These are phyloP conservation scores for Macroteleia sp. DNA, from an alignment of 2,888 invertebrate genomes.

Conservation along the genomic window DNA sequence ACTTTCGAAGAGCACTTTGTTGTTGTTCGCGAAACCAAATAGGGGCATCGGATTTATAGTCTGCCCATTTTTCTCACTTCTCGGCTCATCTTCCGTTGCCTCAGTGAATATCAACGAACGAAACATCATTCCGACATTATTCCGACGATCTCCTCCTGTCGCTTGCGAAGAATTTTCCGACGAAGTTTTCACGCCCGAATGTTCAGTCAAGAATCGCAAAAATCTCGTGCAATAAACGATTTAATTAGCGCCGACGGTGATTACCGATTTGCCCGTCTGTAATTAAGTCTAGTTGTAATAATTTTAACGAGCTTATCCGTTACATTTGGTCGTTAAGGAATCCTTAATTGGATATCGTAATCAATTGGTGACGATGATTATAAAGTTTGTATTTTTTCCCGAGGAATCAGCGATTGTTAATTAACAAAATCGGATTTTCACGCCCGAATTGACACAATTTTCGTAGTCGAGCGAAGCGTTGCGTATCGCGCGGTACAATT, in stretches of 20 bases:
- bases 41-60: conserved; percentile 24
- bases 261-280: conserved; percentile 1
- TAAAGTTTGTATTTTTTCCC: no score
- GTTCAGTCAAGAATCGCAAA: conserved; percentile 5
- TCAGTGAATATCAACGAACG: conserved; percentile 27
- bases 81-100: conserved; percentile 23
- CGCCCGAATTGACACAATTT: conserved; percentile 18
- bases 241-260: conserved; percentile 19
- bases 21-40: conserved; percentile 49
- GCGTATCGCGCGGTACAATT: conserved; percentile 32
- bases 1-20: conserved; percentile 35
- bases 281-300: conserved; percentile 19
- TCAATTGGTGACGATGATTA: neutral
- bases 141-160: no score
- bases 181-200: neutral
- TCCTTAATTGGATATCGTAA: conserved; percentile 14
- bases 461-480: conserved; percentile 13
- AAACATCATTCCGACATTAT: conserved; percentile 44
- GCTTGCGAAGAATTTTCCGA: conserved; percentile 8
- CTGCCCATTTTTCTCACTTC: conserved; percentile 25
- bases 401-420: conserved; percentile 3
- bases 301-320: conserved; percentile 18
- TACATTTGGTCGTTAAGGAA: neutral
- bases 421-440: conserved; percentile 30
- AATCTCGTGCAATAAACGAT: conserved; percentile 6